Conservation (phyloP, 2,888 invertebrate species). For the Ichneumon xanthorius region DNA sequence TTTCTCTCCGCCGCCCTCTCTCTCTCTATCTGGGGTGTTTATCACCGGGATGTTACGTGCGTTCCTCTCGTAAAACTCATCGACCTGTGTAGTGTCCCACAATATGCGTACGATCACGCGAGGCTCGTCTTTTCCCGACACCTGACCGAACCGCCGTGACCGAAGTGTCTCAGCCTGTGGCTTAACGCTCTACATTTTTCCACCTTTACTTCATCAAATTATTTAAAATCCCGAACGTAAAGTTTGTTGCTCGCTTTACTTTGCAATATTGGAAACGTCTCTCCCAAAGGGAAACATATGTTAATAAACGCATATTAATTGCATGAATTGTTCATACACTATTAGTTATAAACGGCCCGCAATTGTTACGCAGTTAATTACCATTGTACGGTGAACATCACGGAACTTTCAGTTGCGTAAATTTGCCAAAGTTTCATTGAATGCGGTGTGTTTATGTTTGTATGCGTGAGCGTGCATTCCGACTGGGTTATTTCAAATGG, state of each 20-base stretch:
- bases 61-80: conserved; percentile 43
- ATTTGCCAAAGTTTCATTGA: not conserved
- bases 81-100: conserved; percentile 31
- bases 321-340: not conserved
- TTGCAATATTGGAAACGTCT: not conserved
- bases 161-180: conserved; percentile 5
- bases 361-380: not conserved
- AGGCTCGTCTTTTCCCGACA: conserved; percentile 9
- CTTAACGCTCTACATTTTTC: not conserved
- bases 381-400: not conserved
- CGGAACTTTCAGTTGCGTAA: not conserved
- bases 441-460: not conserved
- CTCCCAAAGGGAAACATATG: not conserved
- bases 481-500: conserved; percentile 23
- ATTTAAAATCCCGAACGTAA: too few relatives aligned
- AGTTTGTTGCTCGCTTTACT: not conserved
- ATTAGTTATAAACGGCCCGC: not conserved
- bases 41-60: conserved; percentile 35
- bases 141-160: conserved; percentile 25
- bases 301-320: not conserved
- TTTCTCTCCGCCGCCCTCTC: conserved; percentile 7
- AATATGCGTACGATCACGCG: conserved; percentile 20
- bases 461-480: not conserved
- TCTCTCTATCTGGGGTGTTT: conserved; percentile 11
- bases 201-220: not conserved